Evolutionary conservation across 2,888 invertebrate species (phyloP), one percentile per base, ranked within the genome.

Genomic region (Penaeus monodon): DNA sequence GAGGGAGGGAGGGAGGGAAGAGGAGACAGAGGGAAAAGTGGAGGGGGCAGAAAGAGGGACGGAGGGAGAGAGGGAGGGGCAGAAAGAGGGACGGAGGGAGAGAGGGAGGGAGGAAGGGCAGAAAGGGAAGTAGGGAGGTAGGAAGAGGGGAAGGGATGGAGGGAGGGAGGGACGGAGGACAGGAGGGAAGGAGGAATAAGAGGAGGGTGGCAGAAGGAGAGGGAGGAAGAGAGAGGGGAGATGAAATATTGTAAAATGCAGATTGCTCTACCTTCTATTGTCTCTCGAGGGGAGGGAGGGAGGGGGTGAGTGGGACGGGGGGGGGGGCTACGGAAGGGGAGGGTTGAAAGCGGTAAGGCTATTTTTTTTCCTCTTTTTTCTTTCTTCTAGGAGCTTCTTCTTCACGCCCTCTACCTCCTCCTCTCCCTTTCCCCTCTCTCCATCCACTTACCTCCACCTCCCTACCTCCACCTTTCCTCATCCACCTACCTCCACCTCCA

Each of bases 191-290:
- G 4, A 44, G 74, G 22, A 29, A 7, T 22, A 22, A 74, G 29
- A 29, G 33, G 22, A 22, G 33, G 29, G 22, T 33, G 74, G 44
- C 29, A 74, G 74, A 74, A 38, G 44, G 33, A 74, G 74, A 74
- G 74, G 44, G 74, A 73, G 74, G 44, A 44, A 38, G 74, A 74
- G 74, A 44, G 22, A 74, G 74, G 44, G 44, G 74, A 74, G 38
- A 74, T 38, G 29, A 73, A 29, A 38, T 22, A 38, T 38, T 33
- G 29, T 73, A 73, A 33, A 38, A 38, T 29, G 29, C 73, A 73
- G 20, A 29, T 33, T 22, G 38, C 49, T 17, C 24, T 77, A 22
- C 49, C 77, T n/a, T 77, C 38, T 27, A 44, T 49, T 49, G 49
- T 49, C 20, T 49, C 49, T 27, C 2, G 57, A 1, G 57, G 57